Base-by-base conservation (phyloP, 2,888 invertebrate genomes). In the Mythimna vitellina region DNA sequence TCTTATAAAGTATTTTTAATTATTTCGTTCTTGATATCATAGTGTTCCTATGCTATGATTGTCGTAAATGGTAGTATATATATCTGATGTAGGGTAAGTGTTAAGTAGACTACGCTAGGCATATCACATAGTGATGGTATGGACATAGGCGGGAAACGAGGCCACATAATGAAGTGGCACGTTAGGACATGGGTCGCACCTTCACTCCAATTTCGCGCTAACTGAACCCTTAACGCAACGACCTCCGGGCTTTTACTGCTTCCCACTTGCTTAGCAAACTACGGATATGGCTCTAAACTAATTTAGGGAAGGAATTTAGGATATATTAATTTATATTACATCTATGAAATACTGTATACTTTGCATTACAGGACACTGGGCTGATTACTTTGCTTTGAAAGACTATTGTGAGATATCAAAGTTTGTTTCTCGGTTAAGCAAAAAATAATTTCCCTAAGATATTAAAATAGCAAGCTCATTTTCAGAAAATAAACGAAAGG, bases 81-180 rank as follows among this genome's bases (percentile, higher is more conserved):
- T 65, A 78, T 75, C 57, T 38, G 51, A 51, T 38, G 29, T 56
- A 54, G 54, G 35, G 25, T 54, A 64, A 75, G 29, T 69, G 67
- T 54, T 66, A 70, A 68, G 51, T 69, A 60, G 57, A 46, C 65
- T 42, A 61, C 29, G 35, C 65, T 35, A 75, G 62, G 73, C 49
- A 56, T 65, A 61, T 70, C 56, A 54, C 57, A 76, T 54, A 38
- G 83, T 85, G 87, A 86, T 87, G 86, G 81, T 86, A 87, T 88
- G 86, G 87, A 85, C 84, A 87, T 85, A 87, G 88, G 89, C 86
- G 86, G 89, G 90, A 92, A 94, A 94, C 92, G 93, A 93, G 92
- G 90, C 88, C 88, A 87, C 87, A 90, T 94, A 94, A 94, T 94
- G 93, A 94, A 94, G 92, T 92, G 92, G 88, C 92, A 86, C 92